Evolutionary conservation across 2,888 invertebrate genomes (phyloP).

Genomic region (Ormyrus rosae): DNA sequence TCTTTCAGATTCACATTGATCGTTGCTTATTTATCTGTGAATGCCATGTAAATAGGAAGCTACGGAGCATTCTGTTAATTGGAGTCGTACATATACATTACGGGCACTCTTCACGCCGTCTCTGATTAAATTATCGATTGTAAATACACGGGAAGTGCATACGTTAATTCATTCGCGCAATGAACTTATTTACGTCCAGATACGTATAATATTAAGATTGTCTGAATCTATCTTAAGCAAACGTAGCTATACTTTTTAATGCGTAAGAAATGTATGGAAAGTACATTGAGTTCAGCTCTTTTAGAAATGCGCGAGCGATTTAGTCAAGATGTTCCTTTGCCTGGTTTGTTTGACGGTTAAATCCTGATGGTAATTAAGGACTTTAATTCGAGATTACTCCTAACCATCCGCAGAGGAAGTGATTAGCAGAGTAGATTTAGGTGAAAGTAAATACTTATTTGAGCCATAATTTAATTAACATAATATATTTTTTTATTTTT

Average conservation of each 20-base stretch:
- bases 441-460: conserved; percentile 52
- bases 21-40: conserved; percentile 56
- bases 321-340: conserved; percentile 48
- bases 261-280: conserved; percentile 36
- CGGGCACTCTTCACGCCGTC: conserved; percentile 29
- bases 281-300: conserved; percentile 46
- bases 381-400: conserved; percentile 22
- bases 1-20: conserved; percentile 56
- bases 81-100: conserved; percentile 44
- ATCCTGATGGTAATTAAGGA: conserved; percentile 9
- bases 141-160: conserved; percentile 53
- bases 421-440: conserved; percentile 47
- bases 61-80: conserved; percentile 53
- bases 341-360: conserved; percentile 33
- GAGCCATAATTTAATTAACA: conserved; percentile 40
- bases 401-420: conserved; percentile 30
- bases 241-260: conserved; percentile 46
- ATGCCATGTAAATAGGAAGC: conserved; percentile 58
- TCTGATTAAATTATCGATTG: conserved; percentile 52
- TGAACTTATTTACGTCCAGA: conserved; percentile 57
- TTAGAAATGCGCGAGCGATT: conserved; percentile 37
- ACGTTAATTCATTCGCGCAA: conserved; percentile 48
- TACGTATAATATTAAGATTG: conserved; percentile 47
- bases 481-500: conserved; percentile 13
- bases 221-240: conserved; percentile 46